A percentile compares a stretch with the other conserved stretches of the same genome.
phyloP scores from a whole-genome alignment of 2,888 invertebrate genomes.

The Pseudococcus viburni region DNA sequence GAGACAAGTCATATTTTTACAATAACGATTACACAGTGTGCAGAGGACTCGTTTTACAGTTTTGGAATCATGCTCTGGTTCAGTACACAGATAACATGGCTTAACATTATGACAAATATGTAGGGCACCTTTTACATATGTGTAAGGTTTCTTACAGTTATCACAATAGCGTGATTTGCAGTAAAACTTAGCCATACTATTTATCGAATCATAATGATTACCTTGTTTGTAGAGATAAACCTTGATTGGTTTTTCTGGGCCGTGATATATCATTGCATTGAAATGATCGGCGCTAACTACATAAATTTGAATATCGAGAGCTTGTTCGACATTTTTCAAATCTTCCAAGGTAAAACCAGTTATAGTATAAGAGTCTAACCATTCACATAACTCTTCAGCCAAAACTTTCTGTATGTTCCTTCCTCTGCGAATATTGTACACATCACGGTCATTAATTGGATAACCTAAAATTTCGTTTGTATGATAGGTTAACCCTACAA shows the following conservation, averaged over 20 bases:
- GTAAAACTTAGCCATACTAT: neutral
- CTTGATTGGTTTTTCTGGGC: neutral
- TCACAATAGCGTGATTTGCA: neutral
- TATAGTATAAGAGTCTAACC: neutral
- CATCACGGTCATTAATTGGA: no score
- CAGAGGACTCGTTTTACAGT: no score
- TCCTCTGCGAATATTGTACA: neutral
- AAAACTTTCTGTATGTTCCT: neutral
- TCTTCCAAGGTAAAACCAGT: constrained; percentile 27
- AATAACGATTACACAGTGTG: no score
- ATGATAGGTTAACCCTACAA: neutral
- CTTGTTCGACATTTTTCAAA: neutral
- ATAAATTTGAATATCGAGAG: neutral
- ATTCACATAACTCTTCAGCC: neutral
- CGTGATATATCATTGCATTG: neutral
- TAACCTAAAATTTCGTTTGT: neutral
- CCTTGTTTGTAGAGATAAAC: constrained; percentile 28
- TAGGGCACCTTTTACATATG: no score
- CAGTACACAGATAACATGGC: no score
- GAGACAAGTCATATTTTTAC: no score
- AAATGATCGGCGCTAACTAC: neutral
- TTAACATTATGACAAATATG: no score
- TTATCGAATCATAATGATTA: neutral
- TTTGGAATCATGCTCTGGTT: no score
- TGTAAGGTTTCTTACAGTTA: neutral